A percentile compares a stretch with the other conserved stretches of the same genome.
Evolutionary conservation across 2,888 invertebrate genomes (phyloP).

Genomic region (Ctena decussata): DNA sequence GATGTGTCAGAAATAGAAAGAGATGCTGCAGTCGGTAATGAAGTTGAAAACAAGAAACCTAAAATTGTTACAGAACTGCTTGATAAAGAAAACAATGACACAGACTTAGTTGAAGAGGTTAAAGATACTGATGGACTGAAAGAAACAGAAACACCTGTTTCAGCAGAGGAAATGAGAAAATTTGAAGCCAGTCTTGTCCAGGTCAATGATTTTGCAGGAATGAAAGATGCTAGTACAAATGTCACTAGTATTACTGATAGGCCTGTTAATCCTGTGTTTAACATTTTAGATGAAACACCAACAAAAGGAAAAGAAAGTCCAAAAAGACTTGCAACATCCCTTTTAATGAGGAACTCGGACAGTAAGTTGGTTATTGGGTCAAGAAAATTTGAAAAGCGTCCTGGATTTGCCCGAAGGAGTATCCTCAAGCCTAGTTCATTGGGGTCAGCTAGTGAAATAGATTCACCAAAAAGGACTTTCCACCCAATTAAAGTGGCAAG

Average conservation of each 20-base stretch:
- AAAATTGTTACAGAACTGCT: not conserved
- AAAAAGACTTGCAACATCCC: slow-evolving; percentile 13
- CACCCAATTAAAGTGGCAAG: slow-evolving; percentile 71
- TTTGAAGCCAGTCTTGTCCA: not conserved
- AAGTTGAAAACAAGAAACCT: not conserved
- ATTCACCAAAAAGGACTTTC: slow-evolving; percentile 60
- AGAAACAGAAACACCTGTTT: slow-evolving; percentile 1
- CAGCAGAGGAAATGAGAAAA: not conserved
- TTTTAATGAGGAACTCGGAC: slow-evolving; percentile 62
- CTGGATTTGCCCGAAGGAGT: slow-evolving; percentile 64
- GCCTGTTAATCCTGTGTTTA: not conserved
- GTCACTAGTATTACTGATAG: not conserved
- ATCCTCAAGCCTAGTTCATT: slow-evolving; percentile 60
- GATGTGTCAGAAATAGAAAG: not conserved
- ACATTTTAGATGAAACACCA: slow-evolving; percentile 69
- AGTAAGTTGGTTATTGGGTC: slow-evolving; percentile 67
- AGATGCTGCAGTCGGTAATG: not conserved
- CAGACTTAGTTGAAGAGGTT: not conserved
- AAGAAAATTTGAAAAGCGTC: slow-evolving; percentile 64
- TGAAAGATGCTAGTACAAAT: not conserved
- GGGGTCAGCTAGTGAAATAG: slow-evolving; percentile 2
- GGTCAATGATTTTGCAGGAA: not conserved
- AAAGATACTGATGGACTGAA: not conserved
- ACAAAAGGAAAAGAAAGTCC: slow-evolving; percentile 56
- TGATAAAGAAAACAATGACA: not conserved